Percentiles rank a stretch among this genome's conserved stretches.
These are phyloP conservation scores for Thyatira batis DNA, from an alignment of 2,888 invertebrate species.

Conservation along the genomic window DNA sequence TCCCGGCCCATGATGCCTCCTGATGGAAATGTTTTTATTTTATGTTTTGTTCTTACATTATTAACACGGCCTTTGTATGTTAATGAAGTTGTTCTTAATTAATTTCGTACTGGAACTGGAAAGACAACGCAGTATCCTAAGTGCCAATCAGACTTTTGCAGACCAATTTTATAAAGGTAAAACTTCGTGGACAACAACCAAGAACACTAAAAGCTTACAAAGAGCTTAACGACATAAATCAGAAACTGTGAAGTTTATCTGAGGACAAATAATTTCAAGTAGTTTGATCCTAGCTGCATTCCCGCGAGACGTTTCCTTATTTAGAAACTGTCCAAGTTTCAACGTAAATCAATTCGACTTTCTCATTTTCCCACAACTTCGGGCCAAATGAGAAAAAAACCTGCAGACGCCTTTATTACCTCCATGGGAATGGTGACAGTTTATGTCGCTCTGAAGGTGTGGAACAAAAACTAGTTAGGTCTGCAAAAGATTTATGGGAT, in stretches of 20 bases:
- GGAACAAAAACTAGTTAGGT: constrained; percentile 8
- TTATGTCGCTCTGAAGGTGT: constrained; percentile 16
- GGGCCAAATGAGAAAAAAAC: constrained; percentile 31
- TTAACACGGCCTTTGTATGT: constrained; percentile 12
- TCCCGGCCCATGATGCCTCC: constrained; percentile 37
- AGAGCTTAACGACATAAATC: constrained; percentile 1
- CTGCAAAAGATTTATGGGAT: constrained; percentile 9
- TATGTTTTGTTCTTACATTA: constrained; percentile 20
- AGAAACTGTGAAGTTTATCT: constrained; percentile 2
- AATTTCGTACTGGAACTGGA: not conserved
- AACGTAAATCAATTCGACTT: constrained; percentile 53
- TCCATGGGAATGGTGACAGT: constrained; percentile 28
- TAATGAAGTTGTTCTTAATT: not conserved
- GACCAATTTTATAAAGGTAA: not conserved
- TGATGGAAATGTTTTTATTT: constrained; percentile 40
- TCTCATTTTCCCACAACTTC: constrained; percentile 23
- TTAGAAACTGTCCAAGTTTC: constrained; percentile 50
- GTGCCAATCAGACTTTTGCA: not conserved
- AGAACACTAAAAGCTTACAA: constrained; percentile 7
- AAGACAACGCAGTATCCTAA: not conserved
- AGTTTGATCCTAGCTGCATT: constrained; percentile 15
- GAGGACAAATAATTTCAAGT: constrained; percentile 4
- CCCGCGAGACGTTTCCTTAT: constrained; percentile 36
- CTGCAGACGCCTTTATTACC: constrained; percentile 30
- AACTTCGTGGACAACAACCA: constrained; percentile 5